Percentiles rank a stretch among this genome's conserved stretches.
These are phyloP conservation scores for Nothobranchius kuhntae DNA, from an alignment of 2,113 vertebrate genomes.

Conservation along the genomic window DNA sequence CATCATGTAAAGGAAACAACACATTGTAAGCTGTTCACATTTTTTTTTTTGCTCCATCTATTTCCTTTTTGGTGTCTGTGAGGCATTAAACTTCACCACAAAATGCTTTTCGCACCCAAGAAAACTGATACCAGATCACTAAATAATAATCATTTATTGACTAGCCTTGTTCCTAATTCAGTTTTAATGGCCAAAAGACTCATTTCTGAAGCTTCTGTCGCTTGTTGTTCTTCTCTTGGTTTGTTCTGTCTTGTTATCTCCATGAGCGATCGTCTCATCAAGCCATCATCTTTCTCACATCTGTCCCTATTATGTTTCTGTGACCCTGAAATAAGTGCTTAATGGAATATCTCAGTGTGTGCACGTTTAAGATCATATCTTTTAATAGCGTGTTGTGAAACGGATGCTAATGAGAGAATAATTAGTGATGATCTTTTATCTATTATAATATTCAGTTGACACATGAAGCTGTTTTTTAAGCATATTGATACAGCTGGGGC, in stretches of 20 bases:
- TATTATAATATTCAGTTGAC: slow-evolving; percentile 11
- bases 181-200: slow-evolving; percentile 7
- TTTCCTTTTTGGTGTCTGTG: too few relatives aligned
- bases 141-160: too few relatives aligned
- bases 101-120: too few relatives aligned
- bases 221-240: not conserved
- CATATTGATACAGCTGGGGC: slow-evolving; percentile 8
- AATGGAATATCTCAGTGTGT: slow-evolving; percentile 38
- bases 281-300: slow-evolving; percentile 27
- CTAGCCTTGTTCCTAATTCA: too few relatives aligned
- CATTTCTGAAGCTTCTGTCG: slow-evolving; percentile 16
- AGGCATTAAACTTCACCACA: too few relatives aligned
- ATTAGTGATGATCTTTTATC: slow-evolving; percentile 39
- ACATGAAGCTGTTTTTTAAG: slow-evolving; percentile 4
- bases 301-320: slow-evolving; percentile 10
- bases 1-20: too few relatives aligned
- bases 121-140: too few relatives aligned
- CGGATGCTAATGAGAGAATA: slow-evolving; percentile 44
- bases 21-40: too few relatives aligned
- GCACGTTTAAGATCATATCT: slow-evolving; percentile 15
- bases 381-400: slow-evolving; percentile 26
- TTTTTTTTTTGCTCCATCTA: too few relatives aligned
- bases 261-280: slow-evolving; percentile 48
- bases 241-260: slow-evolving; percentile 28
- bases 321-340: slow-evolving; percentile 52